These are phyloP conservation scores for Phengaris arion DNA, from an alignment of 2,888 invertebrate genomes.

Conservation along the genomic window DNA sequence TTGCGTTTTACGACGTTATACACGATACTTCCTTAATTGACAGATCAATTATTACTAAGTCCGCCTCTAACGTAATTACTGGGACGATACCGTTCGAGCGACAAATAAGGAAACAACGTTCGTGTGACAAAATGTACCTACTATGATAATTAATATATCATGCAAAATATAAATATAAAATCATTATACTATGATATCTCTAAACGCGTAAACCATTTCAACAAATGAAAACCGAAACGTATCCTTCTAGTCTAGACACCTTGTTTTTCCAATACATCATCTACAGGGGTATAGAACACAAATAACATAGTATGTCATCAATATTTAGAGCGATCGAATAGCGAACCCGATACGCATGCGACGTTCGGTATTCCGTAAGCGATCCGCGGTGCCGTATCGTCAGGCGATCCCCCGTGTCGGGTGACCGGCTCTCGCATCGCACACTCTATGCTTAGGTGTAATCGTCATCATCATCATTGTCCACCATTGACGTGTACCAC, in stretches of 20 bases:
- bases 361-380: constrained; percentile 65
- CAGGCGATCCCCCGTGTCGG: constrained; percentile 59
- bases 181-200: background rate
- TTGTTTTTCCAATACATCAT: background rate
- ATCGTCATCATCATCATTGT: background rate
- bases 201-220: no score
- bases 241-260: no score
- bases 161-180: background rate
- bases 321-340: constrained; percentile 37
- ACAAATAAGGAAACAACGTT: constrained; percentile 44
- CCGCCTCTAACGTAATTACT: constrained; percentile 49
- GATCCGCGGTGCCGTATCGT: constrained; percentile 69
- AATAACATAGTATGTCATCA: constrained; percentile 13
- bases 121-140: background rate
- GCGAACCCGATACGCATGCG: constrained; percentile 69
- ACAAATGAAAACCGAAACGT: no score
- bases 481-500: no score
- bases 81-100: constrained; percentile 51
- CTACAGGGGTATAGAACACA: background rate
- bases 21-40: constrained; percentile 51
- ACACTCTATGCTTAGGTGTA: background rate
- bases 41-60: constrained; percentile 52
- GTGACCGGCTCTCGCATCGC: constrained; percentile 69
- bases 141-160: background rate
- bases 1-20: constrained; percentile 35